Conservation (phyloP, 2,888 invertebrate genomes). For the Netelia melanura region DNA sequence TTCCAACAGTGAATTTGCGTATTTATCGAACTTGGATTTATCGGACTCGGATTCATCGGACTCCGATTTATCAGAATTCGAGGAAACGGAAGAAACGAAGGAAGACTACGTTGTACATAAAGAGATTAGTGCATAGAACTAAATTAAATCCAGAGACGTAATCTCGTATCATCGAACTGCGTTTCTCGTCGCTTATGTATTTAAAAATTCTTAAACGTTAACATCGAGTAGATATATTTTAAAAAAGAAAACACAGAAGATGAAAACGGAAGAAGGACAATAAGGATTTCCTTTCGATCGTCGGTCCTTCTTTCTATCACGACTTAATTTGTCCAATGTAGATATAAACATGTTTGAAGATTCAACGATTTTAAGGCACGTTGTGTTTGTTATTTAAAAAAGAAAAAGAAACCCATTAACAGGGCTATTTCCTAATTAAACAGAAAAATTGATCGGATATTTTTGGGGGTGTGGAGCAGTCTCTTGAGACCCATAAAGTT, state of each 20-base stretch:
- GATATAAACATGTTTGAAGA: constrained; percentile 34
- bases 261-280: constrained; percentile 19
- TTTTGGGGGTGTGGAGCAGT: constrained; percentile 29
- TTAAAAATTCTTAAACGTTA: constrained; percentile 64
- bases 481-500: constrained; percentile 22
- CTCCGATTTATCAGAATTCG: not conserved
- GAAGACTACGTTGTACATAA: constrained; percentile 12
- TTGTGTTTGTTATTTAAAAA: constrained; percentile 43
- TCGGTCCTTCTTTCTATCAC: not conserved
- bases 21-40: not conserved
- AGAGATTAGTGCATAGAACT: not conserved
- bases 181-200: constrained; percentile 52
- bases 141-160: not conserved
- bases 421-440: constrained; percentile 42
- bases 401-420: constrained; percentile 11
- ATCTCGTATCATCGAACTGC: not conserved
- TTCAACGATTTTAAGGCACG: constrained; percentile 59
- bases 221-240: constrained; percentile 54
- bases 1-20: not conserved
- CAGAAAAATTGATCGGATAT: constrained; percentile 43
- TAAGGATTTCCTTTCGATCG: constrained; percentile 2
- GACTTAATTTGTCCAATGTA: constrained; percentile 13
- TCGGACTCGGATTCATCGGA: constrained; percentile 18
- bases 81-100: not conserved
- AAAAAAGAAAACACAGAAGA: constrained; percentile 20